Conservation (phyloP, 1,140 invertebrate species). For the Trachelipus rathkii region DNA sequence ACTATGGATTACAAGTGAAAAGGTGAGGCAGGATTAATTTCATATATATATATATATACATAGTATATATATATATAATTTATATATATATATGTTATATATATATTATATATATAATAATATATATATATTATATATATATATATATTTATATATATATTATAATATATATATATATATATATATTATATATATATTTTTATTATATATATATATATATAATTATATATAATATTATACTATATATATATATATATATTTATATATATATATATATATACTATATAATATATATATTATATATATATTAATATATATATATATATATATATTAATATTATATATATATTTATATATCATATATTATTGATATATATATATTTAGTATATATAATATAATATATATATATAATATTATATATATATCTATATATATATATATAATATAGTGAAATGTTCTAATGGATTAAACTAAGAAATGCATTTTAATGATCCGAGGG, state of each 20-base stretch:
- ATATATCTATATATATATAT: neutral
- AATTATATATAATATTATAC: neutral
- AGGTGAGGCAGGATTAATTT: constrained; percentile 60
- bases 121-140: neutral
- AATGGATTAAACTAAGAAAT: no score
- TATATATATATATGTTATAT: constrained; percentile 4
- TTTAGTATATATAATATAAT: neutral
- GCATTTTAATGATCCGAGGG: no score
- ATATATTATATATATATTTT: constrained; percentile 16
- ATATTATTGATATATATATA: constrained; percentile 6
- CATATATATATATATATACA: constrained; percentile 23
- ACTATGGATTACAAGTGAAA: constrained; percentile 88
- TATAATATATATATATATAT: constrained; percentile 19
- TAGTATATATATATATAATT: constrained; percentile 16
- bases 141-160: neutral
- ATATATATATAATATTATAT: neutral
- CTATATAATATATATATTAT: neutral
- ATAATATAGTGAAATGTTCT: no score
- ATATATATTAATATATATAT: neutral
- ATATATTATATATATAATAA: neutral
- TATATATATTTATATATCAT: neutral
- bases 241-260: neutral
- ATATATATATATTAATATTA: constrained; percentile 7
- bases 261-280: constrained; percentile 14
- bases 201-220: neutral